Conservation (phyloP, 1,140 invertebrate species). For the Melanaphis sacchari region DNA sequence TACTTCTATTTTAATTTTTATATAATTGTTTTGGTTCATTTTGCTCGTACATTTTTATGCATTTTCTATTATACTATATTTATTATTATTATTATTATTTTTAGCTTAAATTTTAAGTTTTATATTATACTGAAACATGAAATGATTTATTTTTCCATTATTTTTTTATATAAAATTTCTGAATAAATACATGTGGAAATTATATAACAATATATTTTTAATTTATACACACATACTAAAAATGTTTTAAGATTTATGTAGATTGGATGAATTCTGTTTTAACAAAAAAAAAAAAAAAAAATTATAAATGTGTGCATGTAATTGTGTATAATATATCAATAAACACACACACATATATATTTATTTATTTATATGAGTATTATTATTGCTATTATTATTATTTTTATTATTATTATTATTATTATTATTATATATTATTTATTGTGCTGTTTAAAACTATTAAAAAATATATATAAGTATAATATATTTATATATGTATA, state of each 20-base stretch:
- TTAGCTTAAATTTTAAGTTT: constrained; percentile 57
- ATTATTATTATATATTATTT: constrained; percentile 51
- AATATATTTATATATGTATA: constrained; percentile 41
- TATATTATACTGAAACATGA: constrained; percentile 38
- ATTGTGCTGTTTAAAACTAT: constrained; percentile 49
- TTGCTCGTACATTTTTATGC: constrained; percentile 38
- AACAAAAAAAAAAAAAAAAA: constrained; percentile 13
- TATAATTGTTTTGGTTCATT: constrained; percentile 46
- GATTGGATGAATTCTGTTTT: neutral
- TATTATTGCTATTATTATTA: constrained; percentile 39
- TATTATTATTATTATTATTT: constrained; percentile 51
- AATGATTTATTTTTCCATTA: constrained; percentile 57
- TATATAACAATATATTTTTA: constrained; percentile 44
- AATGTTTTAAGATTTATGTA: constrained; percentile 37
- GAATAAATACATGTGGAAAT: neutral
- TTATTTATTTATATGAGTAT: constrained; percentile 21
- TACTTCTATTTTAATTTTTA: constrained; percentile 43
- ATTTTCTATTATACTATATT: constrained; percentile 51
- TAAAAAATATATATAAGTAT: constrained; percentile 26
- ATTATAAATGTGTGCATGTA: neutral
- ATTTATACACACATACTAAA: constrained; percentile 29
- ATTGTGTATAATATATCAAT: constrained; percentile 34
- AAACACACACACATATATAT: neutral
- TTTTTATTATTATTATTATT: constrained; percentile 39
- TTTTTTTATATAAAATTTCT: constrained; percentile 55